Evolutionary conservation across 2,797 vertebrate species (phyloP).

Genomic region (Hydrophis major): DNA sequence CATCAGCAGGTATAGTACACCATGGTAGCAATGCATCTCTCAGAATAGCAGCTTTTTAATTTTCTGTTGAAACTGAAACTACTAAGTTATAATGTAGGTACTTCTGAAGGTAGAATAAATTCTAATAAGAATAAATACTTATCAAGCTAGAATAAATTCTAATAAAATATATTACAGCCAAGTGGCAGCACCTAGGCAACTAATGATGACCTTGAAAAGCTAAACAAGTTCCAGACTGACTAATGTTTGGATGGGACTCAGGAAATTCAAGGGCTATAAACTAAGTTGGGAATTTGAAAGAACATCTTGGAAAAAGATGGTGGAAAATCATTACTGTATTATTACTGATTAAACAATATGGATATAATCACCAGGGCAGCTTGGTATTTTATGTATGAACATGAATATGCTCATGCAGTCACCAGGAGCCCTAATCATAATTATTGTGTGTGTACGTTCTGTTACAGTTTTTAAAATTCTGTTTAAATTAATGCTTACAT

Average conservation of each 20-base stretch:
- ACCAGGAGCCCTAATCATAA: background rate
- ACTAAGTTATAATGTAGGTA: background rate
- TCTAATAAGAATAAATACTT: background rate
- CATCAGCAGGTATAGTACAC: conserved; percentile 88
- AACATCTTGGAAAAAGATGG: background rate
- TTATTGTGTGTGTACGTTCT: background rate
- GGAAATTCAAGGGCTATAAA: background rate
- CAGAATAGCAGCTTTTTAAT: background rate
- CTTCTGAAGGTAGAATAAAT: background rate
- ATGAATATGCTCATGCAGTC: background rate
- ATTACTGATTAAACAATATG: background rate
- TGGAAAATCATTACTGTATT: background rate
- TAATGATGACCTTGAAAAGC: background rate
- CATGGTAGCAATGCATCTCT: background rate
- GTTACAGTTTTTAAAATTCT: background rate
- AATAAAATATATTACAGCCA: background rate
- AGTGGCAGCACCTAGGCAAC: background rate
- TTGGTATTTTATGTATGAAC: background rate
- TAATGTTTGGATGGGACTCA: background rate
- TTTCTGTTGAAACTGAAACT: background rate
- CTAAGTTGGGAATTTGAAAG: background rate
- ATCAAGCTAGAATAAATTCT: background rate
- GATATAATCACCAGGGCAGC: background rate
- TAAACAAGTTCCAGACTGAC: background rate
- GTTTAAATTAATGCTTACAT: background rate